Evolutionary conservation across 1,140 invertebrate genomes (phyloP), one percentile per base, ranked within the genome.

Genomic region (Grapholita molesta): DNA sequence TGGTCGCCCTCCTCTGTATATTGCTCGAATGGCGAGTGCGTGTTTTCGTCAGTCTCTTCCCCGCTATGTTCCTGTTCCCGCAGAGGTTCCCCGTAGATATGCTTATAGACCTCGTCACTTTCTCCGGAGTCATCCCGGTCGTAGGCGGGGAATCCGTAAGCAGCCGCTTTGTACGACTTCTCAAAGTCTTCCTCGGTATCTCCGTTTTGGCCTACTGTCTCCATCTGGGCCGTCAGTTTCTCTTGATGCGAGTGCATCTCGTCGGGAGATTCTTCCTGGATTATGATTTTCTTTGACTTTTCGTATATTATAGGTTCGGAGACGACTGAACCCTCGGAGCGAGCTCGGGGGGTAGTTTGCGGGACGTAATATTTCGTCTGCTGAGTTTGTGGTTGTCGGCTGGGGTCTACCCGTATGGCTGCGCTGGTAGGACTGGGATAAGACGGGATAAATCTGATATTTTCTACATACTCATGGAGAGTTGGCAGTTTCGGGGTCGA

Each of bases 111-210:
- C 15, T 90, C 87, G 72, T 91, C 86, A 8, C 35, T 33, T 65
- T 90, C 83, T 23, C 78, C 69, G 3, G 76, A 70, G 25, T 81
- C 72, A 24, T 82, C 72, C 12, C 74, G 48, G 57, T 83, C 76
- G 32, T 85, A 91, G 0, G 85, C 83, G 6, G 84, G 85, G 42
- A 92, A 92, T 48, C 88, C 90, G 66, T 77, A 80, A 4, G 90
- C 88, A 11, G 90, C 84, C 57, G 91, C 79, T 73, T 91, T 86
- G 48, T 92, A 92, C 3, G 83, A 89, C 52, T 86, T 86, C 70
- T 92, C 90, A 67, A 92, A 92, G 71, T 91, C 81, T 71, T 92
- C 84, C 77, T 92, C 90, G 61, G 79, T 88, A 66, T 91, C 86
- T 70, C 84, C 82, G 71, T 89, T 84, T 23, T 83, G 72, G 21